Conservation (phyloP, 2,797 vertebrate species). For the Syngnathus acus region DNA sequence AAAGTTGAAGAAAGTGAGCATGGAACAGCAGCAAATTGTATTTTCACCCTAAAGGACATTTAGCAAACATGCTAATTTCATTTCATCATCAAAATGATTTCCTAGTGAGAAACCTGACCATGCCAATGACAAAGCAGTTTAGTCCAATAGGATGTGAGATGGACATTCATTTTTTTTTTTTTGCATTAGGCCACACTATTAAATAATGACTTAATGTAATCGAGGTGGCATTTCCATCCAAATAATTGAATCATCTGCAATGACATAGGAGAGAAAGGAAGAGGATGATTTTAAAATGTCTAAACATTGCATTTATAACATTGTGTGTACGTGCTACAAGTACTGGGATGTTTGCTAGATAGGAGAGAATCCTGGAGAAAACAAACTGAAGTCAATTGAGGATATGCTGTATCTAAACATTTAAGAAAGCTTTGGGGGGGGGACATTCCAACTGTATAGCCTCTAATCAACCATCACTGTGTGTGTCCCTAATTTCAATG, state of each 20-base stretch:
- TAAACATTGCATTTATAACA: neutral
- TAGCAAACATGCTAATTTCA: neutral
- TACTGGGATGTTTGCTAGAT: neutral
- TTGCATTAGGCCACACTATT: slow-evolving; percentile 14
- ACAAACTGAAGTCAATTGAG: neutral
- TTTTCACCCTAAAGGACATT: neutral
- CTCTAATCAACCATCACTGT: slow-evolving; percentile 75
- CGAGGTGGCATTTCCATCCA: slow-evolving; percentile 31
- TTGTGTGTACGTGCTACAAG: neutral
- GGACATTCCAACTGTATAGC: slow-evolving; percentile 45
- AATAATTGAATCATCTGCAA: neutral
- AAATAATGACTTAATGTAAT: slow-evolving; percentile 38
- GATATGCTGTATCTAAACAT: neutral
- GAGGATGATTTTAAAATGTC: neutral
- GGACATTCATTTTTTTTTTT: slow-evolving; percentile 7
- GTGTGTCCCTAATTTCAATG: slow-evolving; percentile 77
- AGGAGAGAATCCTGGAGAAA: neutral
- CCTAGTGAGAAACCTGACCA: neutral
- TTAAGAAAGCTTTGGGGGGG: slow-evolving; percentile 11
- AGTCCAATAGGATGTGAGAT: neutral
- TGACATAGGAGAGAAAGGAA: neutral
- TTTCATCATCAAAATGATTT: slow-evolving; percentile 1
- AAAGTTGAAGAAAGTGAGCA: slow-evolving; percentile 9
- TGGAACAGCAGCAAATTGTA: slow-evolving; percentile 7
- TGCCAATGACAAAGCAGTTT: neutral